phyloP scores from a whole-genome alignment of 1,140 invertebrate species.

The Hylyphantes graminicola region DNA sequence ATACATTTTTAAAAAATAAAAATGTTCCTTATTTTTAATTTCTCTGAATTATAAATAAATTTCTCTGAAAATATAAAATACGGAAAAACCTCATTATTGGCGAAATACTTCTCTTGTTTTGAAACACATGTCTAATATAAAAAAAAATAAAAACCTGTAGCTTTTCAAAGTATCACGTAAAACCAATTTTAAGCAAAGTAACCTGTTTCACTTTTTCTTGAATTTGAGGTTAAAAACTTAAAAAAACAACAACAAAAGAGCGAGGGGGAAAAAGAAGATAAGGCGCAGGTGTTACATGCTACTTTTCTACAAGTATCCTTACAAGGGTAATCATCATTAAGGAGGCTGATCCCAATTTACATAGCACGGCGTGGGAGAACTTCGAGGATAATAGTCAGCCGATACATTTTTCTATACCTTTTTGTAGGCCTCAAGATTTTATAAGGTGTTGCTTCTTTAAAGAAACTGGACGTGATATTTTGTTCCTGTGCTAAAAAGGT shows the following conservation, averaged over 20 bases:
- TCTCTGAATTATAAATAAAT: no score
- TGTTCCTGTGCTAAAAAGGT: no score
- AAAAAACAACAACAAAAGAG: not conserved
- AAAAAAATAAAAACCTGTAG: no score
- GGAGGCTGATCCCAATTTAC: constrained; percentile 41
- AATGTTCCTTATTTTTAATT: no score
- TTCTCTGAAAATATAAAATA: no score
- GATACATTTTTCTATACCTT: not conserved
- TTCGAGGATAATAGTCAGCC: constrained; percentile 9
- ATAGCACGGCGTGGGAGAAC: constrained; percentile 50
- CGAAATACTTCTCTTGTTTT: no score
- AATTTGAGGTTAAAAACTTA: constrained; percentile 10
- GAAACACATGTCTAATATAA: no score
- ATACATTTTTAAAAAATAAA: no score
- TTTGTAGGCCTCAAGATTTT: not conserved
- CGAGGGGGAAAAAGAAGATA: not conserved
- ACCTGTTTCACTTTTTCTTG: no score
- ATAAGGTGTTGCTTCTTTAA: not conserved
- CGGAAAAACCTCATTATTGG: no score
- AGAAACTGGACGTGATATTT: constrained; percentile 2
- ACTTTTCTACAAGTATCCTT: constrained; percentile 25
- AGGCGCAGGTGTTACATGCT: constrained; percentile 39
- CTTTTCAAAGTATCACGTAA: no score
- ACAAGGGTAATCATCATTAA: constrained; percentile 56
- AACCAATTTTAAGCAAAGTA: no score